These are phyloP conservation scores for Xiphophorus maculatus DNA, from an alignment of 2,113 vertebrate species.

Conservation along the genomic window DNA sequence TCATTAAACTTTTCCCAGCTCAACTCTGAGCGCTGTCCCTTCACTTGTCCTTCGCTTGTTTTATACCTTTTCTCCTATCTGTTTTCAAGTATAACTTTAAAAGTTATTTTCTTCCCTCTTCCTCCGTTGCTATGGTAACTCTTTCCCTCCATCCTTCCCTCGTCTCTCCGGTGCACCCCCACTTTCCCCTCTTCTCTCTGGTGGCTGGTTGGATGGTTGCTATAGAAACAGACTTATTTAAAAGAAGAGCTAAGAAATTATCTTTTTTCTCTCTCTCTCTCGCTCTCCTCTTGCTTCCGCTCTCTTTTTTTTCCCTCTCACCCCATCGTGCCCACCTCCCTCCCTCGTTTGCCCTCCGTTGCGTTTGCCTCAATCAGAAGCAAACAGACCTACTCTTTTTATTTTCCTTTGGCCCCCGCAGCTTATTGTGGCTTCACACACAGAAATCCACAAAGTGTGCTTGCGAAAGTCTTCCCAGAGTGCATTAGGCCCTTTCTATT, in stretches of 20 bases:
- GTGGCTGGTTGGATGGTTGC: conserved; percentile 76
- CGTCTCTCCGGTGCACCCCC: conserved; percentile 57
- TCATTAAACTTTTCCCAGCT: not conserved
- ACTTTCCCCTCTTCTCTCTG: conserved; percentile 58
- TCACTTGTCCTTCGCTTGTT: conserved; percentile 17
- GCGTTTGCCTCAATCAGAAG: conserved; percentile 44
- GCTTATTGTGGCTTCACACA: conserved; percentile 33
- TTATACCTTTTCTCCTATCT: conserved; percentile 41
- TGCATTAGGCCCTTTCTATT: not conserved
- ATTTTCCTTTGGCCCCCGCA: conserved; percentile 42
- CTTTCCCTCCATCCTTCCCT: conserved; percentile 38
- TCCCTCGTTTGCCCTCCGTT: not conserved
- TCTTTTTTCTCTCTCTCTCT: conserved; percentile 61
- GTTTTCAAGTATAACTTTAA: conserved; percentile 20
- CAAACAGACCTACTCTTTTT: conserved; percentile 53
- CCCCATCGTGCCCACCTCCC: not conserved
- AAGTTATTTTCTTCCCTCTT: conserved; percentile 63
- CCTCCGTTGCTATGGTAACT: conserved; percentile 75
- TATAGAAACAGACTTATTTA: conserved; percentile 83
- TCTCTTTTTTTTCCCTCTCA: conserved; percentile 17
- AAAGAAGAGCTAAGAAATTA: conserved; percentile 80
- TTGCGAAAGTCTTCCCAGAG: not conserved
- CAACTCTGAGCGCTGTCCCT: conserved; percentile 5
- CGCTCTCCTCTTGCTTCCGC: conserved; percentile 15
- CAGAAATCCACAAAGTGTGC: conserved; percentile 17